Evolutionary conservation across 2,113 vertebrate species (phyloP), one percentile per base, ranked within the genome.

Genomic region (Egretta garzetta): DNA sequence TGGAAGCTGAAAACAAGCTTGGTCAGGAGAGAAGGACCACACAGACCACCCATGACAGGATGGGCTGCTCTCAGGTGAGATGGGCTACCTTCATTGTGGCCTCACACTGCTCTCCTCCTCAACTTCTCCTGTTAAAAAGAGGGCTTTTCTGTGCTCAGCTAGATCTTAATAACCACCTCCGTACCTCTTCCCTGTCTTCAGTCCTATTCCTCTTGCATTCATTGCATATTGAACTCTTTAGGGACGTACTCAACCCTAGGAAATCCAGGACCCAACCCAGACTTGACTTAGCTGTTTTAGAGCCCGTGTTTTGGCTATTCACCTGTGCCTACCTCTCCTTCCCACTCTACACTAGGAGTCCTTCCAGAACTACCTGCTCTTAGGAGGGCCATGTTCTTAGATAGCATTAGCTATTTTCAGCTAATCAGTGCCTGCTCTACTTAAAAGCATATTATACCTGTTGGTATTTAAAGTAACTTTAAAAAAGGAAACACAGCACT

Each of bases 381-480:
- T 64, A 79, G 49, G 56, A 96, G 37, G 13, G 35, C 43, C 20
- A 20, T 26, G 27, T 56, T 93, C 96, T 64, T 68, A 96, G 95
- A 96, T 87, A 94, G 72, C 41, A 85, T 94, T 85, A 89, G 74
- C 58, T 97, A 85, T 91, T 96, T 94, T 68, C 80, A 95, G 84
- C 62, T 93, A 95, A 92, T 91, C 86, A 93, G 80, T 58, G 60
- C 66, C 84, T 81, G 73, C 80, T 93, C 96, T 88, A 96, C 56
- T 95, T 96, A 76, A 91, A 95, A 94, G 58, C 77, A 91, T 71
- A 80, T 95, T 95, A 96, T 80, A 97, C 83, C 94, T 97, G 91
- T 45, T 83, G 50, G 53, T 94, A 96, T 83, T 96, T 93, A 88
- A 96, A 86, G 90, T 88, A 92, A 88, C 81, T 64, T 95, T 85